Evolutionary conservation across 2,113 vertebrate genomes (phyloP).

Genomic region (Gobio gobio): DNA sequence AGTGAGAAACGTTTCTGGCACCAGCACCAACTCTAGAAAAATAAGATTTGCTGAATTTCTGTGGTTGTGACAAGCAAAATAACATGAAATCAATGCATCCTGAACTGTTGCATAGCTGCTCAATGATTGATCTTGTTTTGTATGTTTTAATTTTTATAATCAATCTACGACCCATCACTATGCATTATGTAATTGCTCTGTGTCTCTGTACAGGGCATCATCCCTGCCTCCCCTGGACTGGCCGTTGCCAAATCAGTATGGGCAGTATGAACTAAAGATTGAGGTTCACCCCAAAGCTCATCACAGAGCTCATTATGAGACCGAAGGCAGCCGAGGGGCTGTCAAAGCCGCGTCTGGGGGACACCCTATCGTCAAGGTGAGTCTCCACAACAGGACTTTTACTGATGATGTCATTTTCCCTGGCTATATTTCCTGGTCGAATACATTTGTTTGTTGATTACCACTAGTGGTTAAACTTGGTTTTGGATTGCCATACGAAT

Average conservation of each 20-base stretch:
- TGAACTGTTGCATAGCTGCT: neutral
- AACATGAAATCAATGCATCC: neutral
- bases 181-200: neutral
- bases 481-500: neutral
- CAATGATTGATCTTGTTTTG: neutral
- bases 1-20: neutral
- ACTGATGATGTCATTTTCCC: constrained; percentile 27
- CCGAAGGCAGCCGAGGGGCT: constrained; percentile 96
- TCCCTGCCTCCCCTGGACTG: constrained; percentile 96
- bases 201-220: constrained; percentile 85
- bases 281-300: constrained; percentile 98
- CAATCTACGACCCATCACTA: neutral
- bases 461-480: neutral
- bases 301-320: constrained; percentile 98
- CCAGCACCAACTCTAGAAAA: neutral
- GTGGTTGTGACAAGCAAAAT: too few species aligned
- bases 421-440: constrained; percentile 14
- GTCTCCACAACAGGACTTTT: constrained; percentile 42
- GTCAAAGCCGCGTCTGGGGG: constrained; percentile 94
- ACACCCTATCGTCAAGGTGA: constrained; percentile 97
- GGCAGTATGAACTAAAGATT: constrained; percentile 95
- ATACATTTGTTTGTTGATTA: constrained; percentile 25
- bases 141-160: neutral
- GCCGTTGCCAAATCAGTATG: constrained; percentile 93
- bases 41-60: neutral